phyloP scores from a whole-genome alignment of 2,888 invertebrate genomes.

The Orthosia incerta region DNA sequence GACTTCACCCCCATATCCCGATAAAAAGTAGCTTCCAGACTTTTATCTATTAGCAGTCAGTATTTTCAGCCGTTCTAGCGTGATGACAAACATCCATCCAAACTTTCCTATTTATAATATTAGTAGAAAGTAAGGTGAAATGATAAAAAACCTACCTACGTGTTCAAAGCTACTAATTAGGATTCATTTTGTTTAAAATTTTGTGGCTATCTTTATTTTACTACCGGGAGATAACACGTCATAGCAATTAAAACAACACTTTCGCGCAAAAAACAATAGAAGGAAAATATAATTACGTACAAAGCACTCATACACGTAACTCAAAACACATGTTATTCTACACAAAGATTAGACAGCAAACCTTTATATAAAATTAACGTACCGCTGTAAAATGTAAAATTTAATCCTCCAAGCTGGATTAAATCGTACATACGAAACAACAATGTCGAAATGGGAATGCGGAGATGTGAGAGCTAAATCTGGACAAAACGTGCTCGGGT shows the following conservation, averaged over 20 bases:
- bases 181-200: too few relatives aligned
- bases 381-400: conserved; percentile 54
- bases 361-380: conserved; percentile 57
- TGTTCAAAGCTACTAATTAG: too few relatives aligned
- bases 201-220: background rate
- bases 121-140: too few relatives aligned
- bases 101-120: too few relatives aligned
- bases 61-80: too few relatives aligned
- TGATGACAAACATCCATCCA: too few relatives aligned
- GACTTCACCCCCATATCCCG: too few relatives aligned
- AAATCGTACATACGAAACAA: conserved; percentile 56
- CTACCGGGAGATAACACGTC: background rate
- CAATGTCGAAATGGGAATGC: conserved; percentile 59
- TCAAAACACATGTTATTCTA: conserved; percentile 44
- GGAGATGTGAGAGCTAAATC: conserved; percentile 46
- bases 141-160: too few relatives aligned
- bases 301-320: conserved; percentile 21
- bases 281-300: conserved; percentile 31
- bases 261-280: background rate
- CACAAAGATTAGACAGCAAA: conserved; percentile 49
- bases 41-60: too few relatives aligned
- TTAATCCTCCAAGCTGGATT: conserved; percentile 63
- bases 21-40: too few relatives aligned
- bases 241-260: conserved; percentile 5
- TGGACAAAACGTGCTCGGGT: conserved; percentile 32